Conservation (phyloP, 2,797 vertebrate genomes). For the Macroramphosus scolopax region DNA sequence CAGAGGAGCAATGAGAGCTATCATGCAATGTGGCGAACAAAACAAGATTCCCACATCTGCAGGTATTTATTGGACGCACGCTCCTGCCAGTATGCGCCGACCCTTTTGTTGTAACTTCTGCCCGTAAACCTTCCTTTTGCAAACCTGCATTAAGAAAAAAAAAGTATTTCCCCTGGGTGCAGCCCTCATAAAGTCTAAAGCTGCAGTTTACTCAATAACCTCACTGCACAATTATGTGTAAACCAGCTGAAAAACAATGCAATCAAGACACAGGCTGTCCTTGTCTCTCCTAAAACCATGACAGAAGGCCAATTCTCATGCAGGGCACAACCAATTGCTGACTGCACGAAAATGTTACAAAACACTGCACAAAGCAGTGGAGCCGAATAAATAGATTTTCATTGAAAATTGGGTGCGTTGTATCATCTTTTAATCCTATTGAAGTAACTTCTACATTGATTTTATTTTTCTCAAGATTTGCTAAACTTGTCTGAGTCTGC, state of each 20-base stretch:
- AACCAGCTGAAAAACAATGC: conserved; percentile 18
- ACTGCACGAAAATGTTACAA: conserved; percentile 21
- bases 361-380: conserved; percentile 13
- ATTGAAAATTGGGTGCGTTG: conserved; percentile 25
- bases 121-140: conserved; percentile 28
- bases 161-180: conserved; percentile 4
- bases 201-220: conserved; percentile 23
- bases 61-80: conserved; percentile 33
- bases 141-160: conserved; percentile 24
- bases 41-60: conserved; percentile 40
- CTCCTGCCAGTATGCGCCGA: conserved; percentile 11
- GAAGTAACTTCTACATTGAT: conserved; percentile 16
- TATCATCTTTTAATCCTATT: conserved; percentile 30
- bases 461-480: conserved; percentile 7
- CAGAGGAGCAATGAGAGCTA: conserved; percentile 11
- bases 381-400: conserved; percentile 5
- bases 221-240: conserved; percentile 10
- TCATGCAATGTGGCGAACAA: conserved; percentile 11
- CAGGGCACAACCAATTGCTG: background rate
- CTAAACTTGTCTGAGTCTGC: conserved; percentile 31
- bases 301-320: conserved; percentile 10
- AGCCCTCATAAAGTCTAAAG: conserved; percentile 17
- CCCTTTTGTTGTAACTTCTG: conserved; percentile 17
- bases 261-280: conserved; percentile 4
- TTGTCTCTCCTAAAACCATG: conserved; percentile 17